Evolutionary conservation across 2,113 vertebrate species (phyloP).

Genomic region (Gasterosteus nipponicus): DNA sequence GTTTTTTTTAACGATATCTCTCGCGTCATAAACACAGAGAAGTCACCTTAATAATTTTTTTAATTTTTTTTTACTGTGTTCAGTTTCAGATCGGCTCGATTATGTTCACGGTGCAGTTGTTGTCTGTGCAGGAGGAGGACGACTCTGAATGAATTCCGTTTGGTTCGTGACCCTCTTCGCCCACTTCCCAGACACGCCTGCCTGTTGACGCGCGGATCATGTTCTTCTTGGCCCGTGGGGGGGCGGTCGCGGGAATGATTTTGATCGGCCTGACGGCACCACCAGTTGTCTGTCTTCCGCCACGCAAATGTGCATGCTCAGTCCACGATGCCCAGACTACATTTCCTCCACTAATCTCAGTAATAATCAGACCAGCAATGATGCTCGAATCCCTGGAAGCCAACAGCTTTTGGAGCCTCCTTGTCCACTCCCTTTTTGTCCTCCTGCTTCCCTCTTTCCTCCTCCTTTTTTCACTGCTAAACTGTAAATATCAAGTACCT

Average conservation of each 20-base stretch:
- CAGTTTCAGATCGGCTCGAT: slow-evolving; percentile 44
- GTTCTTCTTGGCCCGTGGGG: slow-evolving; percentile 26
- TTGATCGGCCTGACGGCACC: slow-evolving; percentile 1
- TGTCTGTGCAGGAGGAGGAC: slow-evolving; percentile 8
- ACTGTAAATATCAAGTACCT: slow-evolving; percentile 86
- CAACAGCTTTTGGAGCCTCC: slow-evolving; percentile 67
- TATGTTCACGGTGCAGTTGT: slow-evolving; percentile 31
- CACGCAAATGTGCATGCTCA: slow-evolving; percentile 58
- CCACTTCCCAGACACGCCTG: slow-evolving; percentile 36
- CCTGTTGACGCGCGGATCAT: slow-evolving; percentile 45
- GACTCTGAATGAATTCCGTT: slow-evolving; percentile 30
- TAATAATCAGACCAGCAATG: slow-evolving; percentile 59
- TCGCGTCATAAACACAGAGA: slow-evolving; percentile 17
- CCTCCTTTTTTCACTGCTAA: slow-evolving; percentile 71
- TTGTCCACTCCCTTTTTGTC: slow-evolving; percentile 39
- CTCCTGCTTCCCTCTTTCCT: slow-evolving; percentile 28
- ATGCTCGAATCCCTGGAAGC: slow-evolving; percentile 50
- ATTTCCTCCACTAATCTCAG: slow-evolving; percentile 48
- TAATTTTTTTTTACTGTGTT: slow-evolving; percentile 1
- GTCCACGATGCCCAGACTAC: slow-evolving; percentile 44
- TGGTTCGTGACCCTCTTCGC: slow-evolving; percentile 21
- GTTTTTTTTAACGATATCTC: slow-evolving; percentile 18
- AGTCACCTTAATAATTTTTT: slow-evolving; percentile 15
- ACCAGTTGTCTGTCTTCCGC: slow-evolving; percentile 27
- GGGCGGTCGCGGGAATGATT: slow-evolving; percentile 17